phyloP scores from a whole-genome alignment of 1,140 invertebrate species.

The Capitella teleta region DNA sequence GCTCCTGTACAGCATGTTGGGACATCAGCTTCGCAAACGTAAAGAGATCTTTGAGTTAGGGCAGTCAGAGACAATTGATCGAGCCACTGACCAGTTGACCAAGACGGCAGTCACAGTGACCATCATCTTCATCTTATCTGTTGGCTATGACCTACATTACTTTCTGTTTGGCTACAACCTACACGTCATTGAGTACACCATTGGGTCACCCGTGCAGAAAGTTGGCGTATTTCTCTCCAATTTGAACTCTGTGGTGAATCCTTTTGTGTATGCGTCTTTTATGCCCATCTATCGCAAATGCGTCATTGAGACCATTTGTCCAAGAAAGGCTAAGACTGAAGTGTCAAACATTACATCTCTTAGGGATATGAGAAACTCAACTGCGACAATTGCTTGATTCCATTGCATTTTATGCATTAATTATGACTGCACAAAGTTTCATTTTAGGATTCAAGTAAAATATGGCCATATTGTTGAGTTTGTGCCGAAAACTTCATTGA shows the following conservation, averaged over 20 bases:
- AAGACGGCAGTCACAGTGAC: constrained; percentile 7
- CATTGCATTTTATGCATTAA: too few relatives aligned
- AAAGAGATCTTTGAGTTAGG: not conserved
- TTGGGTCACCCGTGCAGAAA: constrained; percentile 3
- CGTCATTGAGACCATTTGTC: not conserved
- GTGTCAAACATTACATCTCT: too few relatives aligned
- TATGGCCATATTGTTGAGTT: too few relatives aligned
- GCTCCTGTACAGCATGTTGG: not conserved
- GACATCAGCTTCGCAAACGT: not conserved
- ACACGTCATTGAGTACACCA: not conserved
- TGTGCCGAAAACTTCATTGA: too few relatives aligned
- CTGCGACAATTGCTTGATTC: too few relatives aligned
- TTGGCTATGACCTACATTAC: constrained; percentile 2
- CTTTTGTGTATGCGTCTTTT: constrained; percentile 1
- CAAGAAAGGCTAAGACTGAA: too few relatives aligned
- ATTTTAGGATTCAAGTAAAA: too few relatives aligned
- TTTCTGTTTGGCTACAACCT: constrained; percentile 2
- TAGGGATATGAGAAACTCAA: too few relatives aligned
- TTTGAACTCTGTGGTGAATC: constrained; percentile 3
- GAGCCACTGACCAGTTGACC: not conserved
- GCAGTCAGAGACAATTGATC: not conserved
- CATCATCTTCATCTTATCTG: constrained; percentile 1
- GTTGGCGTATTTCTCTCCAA: constrained; percentile 5
- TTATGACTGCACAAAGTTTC: too few relatives aligned
- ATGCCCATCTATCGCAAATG: constrained; percentile 2